These are phyloP conservation scores for Oryzias woworae DNA, from an alignment of 2,113 vertebrate species.

Conservation along the genomic window DNA sequence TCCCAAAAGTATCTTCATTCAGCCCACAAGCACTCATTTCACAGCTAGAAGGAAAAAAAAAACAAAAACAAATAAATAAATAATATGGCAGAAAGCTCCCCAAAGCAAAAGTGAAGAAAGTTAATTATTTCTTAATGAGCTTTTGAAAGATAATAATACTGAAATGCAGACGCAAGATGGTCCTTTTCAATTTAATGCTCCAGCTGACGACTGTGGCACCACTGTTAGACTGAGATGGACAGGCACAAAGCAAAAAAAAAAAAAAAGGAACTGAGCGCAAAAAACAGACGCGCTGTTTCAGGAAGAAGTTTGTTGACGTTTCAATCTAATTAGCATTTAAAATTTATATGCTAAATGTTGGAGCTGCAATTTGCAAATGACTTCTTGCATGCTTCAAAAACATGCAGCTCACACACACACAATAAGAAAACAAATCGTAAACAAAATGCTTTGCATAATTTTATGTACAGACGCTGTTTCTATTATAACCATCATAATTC, in stretches of 20 bases:
- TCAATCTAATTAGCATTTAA: conserved; percentile 10
- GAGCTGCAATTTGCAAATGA: conserved; percentile 26
- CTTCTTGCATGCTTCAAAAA: conserved; percentile 8
- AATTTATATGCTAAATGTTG: not conserved
- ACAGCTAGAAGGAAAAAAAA: conserved; percentile 35
- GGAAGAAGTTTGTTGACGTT: no score
- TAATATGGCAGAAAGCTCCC: conserved; percentile 32
- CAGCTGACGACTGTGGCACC: conserved; percentile 6
- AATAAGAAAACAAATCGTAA: no score
- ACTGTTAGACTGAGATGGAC: conserved; percentile 6
- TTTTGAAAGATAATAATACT: conserved; percentile 47
- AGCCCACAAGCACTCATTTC: conserved; percentile 43
- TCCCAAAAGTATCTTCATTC: conserved; percentile 54
- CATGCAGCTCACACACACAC: conserved; percentile 3
- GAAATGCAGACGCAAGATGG: conserved; percentile 15
- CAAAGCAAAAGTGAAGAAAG: conserved; percentile 56
- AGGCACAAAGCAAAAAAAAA: not conserved
- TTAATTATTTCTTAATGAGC: conserved; percentile 71
- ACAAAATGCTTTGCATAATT: no score
- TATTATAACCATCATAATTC: no score
- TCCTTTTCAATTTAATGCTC: conserved; percentile 41
- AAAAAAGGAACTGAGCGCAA: not conserved
- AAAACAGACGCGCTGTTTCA: no score
- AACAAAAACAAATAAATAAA: conserved; percentile 28
- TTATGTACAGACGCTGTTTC: no score